Evolutionary conservation across 2,888 invertebrate species (phyloP), one percentile per base, ranked within the genome.

Genomic region (Eueremaeus valkanovi): DNA sequence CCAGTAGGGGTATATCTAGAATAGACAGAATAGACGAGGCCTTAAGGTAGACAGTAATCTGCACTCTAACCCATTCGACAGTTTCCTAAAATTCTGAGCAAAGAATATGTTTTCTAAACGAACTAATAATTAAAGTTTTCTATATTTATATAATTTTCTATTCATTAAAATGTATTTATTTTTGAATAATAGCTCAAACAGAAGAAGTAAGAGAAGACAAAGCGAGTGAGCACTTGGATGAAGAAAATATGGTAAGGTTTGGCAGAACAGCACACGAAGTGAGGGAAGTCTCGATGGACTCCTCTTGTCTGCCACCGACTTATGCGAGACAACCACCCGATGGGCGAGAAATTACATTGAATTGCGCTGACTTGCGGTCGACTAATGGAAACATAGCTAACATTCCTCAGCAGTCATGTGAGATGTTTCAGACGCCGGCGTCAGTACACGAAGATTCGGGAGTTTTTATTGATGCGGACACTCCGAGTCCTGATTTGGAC

Each of bases 301-400:
- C 73, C 18, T 33, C 70, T 24, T 73, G 45, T 78, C 66, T 78
- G 66, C 83, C 83, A 61, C 83, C 84, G 42, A 81, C 82, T 73
- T 82, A 89, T 82, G 89, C 90, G 72, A 87, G 91, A 80, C 89
- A 90, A 83, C 91, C 91, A 79, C 91, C 91, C 61, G 91, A 92
- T 84, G 91, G 91, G 81, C 90, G 91, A 83, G 92, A 92, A 45
- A 73, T 73, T 21, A 73, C 61, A 40, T 11, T 45, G 40, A 73
- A 72, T 40, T 68, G 58, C 33, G 21, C 42, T 11, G 42, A 36
- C 16, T n/a, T n/a, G n/a, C 27, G n/a, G 40, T 36, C 36, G 18
- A 61, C 6, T n/a, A 70, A 58, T 73, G 31, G 2, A 8, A 21
- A n/a, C 33, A 42, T 11, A 18, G 3, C 36, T 24, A 51, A 18